Base-by-base conservation (phyloP, 2,888 invertebrate genomes). In the Escarpia spicata region DNA sequence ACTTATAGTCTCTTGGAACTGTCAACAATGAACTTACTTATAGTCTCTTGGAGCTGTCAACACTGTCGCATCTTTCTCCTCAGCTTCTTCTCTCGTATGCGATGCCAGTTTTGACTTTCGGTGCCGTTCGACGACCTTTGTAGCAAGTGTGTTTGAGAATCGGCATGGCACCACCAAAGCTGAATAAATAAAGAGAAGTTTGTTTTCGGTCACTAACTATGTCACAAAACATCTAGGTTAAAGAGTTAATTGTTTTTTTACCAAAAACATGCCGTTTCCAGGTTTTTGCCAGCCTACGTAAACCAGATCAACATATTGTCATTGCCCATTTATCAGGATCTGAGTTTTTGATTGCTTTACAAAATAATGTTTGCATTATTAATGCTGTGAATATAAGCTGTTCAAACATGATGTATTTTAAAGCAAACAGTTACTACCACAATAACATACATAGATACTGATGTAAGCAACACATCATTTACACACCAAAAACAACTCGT, bases 171-270 rank as follows among this genome's bases (percentile, higher is more conserved):
- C 44, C 19, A 75, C 26, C 95, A 43, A 92, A 95, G 12, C 93
- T 95, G 91, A 94, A 94, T 45, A 95, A 92, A 94, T 92, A 44
- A 26, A 91, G 90, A 75, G 75, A 75, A 26, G 6, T 75, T 75
- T 26, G 19, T 75, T 26, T 75, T 75, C 19, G 15, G 75, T 75
- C n/a, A 75, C 75, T 75, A n/a, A 26, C 26, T 75, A 26, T 9
- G 15, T 52, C 26, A 19, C 75, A 75, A 3, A 52, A 52, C 52
- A 52, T 8, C 26, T 75, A 26, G 6, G 19, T 75, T 26, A 26
- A 6, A 75, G 26, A 26, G 19, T 75, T 75, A 26, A n/a, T 75
- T 75, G 75, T 75, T 26, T 26, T 75, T 75, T n/a, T 75, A 26
- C 26, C 19, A 75, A 75, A 60, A 75, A 75, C 19, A 75, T 75